Conservation (phyloP, 2,113 vertebrate species). For the Apodemus sylvaticus region DNA sequence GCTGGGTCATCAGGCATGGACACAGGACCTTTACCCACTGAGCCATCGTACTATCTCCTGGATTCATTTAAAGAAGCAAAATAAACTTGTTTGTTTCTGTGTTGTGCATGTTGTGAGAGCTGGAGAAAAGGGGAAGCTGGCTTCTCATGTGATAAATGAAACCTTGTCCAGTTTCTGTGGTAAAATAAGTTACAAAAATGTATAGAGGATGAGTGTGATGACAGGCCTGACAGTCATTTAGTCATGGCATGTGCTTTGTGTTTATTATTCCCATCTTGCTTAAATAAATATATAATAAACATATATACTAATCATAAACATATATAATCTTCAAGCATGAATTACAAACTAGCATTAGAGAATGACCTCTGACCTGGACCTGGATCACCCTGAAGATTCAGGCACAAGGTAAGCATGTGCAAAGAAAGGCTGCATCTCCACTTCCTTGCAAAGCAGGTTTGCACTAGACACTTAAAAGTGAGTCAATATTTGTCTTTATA, state of each 20-base stretch:
- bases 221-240: neutral
- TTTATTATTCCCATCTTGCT: neutral
- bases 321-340: constrained; percentile 21
- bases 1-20: neutral
- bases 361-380: neutral
- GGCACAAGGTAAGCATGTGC: neutral
- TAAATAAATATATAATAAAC: constrained; percentile 32
- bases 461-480: neutral
- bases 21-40: neutral
- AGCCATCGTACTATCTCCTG: neutral
- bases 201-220: neutral
- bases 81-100: constrained; percentile 1
- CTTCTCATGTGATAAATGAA: constrained; percentile 50
- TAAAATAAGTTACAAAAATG: constrained; percentile 42
- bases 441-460: neutral
- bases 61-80: constrained; percentile 6
- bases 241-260: neutral
- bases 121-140: neutral
- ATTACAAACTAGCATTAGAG: neutral
- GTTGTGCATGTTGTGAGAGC: neutral
- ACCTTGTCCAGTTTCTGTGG: neutral
- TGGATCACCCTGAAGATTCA: neutral
- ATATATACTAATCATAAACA: too few relatives aligned
- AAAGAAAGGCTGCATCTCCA: neutral
- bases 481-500: neutral